Percentiles rank a stretch among this genome's conserved stretches.
Evolutionary conservation across 1,140 invertebrate genomes (phyloP).

Genomic region (Monochamus saltuarius): DNA sequence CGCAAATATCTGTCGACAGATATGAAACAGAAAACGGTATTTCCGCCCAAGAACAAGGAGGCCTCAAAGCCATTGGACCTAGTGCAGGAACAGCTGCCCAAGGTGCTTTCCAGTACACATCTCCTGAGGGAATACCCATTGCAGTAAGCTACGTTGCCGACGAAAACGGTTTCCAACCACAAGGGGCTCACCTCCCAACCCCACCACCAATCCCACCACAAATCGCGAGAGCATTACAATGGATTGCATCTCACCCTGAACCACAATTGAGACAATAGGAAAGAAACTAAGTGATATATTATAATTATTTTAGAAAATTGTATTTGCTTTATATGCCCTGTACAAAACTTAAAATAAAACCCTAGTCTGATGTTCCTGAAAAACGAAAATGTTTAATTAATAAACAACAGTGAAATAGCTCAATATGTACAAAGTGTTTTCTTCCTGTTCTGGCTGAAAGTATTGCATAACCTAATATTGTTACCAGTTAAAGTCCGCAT

Average conservation of each 20-base stretch:
- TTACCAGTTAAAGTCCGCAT: too few species aligned
- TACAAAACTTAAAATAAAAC: too few species aligned
- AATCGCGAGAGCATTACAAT: constrained; percentile 48
- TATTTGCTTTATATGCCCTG: too few species aligned
- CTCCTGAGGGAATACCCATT: constrained; percentile 55
- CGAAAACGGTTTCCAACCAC: constrained; percentile 56
- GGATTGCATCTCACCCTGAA: constrained; percentile 46
- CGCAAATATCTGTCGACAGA: constrained; percentile 1
- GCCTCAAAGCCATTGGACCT: constrained; percentile 50
- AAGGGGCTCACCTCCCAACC: constrained; percentile 56
- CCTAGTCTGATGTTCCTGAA: too few species aligned
- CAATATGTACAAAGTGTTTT: too few species aligned
- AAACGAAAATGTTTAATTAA: too few species aligned
- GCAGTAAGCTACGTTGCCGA: constrained; percentile 58
- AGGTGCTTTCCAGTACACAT: constrained; percentile 53
- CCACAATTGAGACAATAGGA: constrained; percentile 14
- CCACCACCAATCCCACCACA: constrained; percentile 57
- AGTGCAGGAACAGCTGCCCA: constrained; percentile 41
- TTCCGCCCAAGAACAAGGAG: constrained; percentile 41
- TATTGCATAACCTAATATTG: too few species aligned
- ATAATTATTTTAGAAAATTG: too few species aligned
- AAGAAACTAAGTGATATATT: too few species aligned
- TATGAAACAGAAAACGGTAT: constrained; percentile 40
- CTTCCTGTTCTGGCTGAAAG: too few species aligned
- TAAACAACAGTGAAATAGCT: too few species aligned